A percentile compares a stretch with the other conserved stretches of the same genome.
phyloP scores from a whole-genome alignment of 30 jellyfish, hydroid and myxozoan species.

The Catostylus mosaicus region DNA sequence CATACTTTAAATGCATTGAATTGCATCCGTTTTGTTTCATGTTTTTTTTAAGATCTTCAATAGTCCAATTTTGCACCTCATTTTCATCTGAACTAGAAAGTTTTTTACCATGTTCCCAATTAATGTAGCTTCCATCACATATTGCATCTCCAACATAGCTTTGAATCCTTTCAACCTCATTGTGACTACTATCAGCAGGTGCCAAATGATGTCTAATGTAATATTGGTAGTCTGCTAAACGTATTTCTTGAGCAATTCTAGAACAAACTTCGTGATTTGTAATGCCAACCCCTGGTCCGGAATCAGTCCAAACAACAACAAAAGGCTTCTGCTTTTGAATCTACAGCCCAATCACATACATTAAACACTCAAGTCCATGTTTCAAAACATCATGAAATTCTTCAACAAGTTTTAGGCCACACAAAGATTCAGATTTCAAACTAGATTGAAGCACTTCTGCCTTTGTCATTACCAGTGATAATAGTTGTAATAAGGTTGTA shows the following conservation, averaged over 20 bases:
- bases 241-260: conserved; percentile 51
- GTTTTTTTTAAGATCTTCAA: conserved; percentile 8
- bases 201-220: conserved; percentile 65
- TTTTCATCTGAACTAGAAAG: not conserved
- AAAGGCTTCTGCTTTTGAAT: conserved; percentile 51
- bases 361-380: too few species aligned
- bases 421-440: too few species aligned
- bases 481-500: too few species aligned
- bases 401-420: too few species aligned
- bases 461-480: too few species aligned
- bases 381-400: too few species aligned
- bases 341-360: too few species aligned
- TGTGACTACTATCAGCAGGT: conserved; percentile 72
- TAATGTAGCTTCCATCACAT: conserved; percentile 6
- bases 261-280: conserved; percentile 53
- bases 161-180: conserved; percentile 66
- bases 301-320: conserved; percentile 60
- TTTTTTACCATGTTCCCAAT: conserved; percentile 9
- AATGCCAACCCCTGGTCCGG: conserved; percentile 62
- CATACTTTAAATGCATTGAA: conserved; percentile 39
- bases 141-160: conserved; percentile 69
- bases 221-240: conserved; percentile 20
- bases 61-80: not conserved
- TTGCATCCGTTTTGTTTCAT: conserved; percentile 30
- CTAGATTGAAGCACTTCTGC: too few species aligned